These are phyloP conservation scores for Glossosoma conforme DNA, from an alignment of 1,140 invertebrate species.

Conservation along the genomic window DNA sequence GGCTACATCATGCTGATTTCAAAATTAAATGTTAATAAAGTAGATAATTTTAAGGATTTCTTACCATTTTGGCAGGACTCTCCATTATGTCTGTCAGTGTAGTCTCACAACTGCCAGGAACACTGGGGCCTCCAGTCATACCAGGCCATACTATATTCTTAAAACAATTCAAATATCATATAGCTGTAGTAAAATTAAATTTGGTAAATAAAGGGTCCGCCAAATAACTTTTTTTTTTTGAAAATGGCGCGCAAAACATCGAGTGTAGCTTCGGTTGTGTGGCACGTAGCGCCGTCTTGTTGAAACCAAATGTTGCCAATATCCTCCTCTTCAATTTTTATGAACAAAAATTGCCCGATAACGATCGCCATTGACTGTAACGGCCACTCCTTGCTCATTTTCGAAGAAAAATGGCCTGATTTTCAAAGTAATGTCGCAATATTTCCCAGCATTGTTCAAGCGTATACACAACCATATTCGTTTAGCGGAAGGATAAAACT, in stretches of 20 bases:
- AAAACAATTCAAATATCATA: constrained; percentile 1
- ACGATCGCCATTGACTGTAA: too few relatives aligned
- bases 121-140: constrained; percentile 32
- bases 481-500: too few relatives aligned
- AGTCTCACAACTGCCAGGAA: constrained; percentile 32
- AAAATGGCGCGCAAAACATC: not conserved
- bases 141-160: constrained; percentile 32
- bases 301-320: too few relatives aligned
- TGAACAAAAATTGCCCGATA: too few relatives aligned
- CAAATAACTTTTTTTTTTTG: not conserved
- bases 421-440: too few relatives aligned
- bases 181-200: not conserved
- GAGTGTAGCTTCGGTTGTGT: too few relatives aligned
- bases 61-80: constrained; percentile 44
- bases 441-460: too few relatives aligned
- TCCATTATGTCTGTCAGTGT: constrained; percentile 48
- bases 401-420: too few relatives aligned
- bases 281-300: not conserved
- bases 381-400: too few relatives aligned
- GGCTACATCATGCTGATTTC: too few relatives aligned
- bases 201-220: not conserved
- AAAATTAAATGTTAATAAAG: not conserved
- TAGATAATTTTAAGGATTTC: not conserved
- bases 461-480: too few relatives aligned
- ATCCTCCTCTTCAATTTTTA: not conserved